phyloP scores from a whole-genome alignment of 2,113 vertebrate genomes.

The Brevimyrus niger region DNA sequence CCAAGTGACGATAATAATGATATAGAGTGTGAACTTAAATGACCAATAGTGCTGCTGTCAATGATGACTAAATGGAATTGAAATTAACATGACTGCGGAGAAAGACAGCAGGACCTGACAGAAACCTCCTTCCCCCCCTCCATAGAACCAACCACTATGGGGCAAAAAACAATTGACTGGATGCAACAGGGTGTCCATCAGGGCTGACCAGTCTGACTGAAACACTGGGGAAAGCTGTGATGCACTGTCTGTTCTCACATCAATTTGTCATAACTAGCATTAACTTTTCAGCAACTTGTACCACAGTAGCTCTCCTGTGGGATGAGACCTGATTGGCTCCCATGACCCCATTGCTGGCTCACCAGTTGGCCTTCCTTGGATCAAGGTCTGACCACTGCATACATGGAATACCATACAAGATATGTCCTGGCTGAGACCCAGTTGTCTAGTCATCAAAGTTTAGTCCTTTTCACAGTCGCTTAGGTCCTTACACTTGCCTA shows the following conservation, averaged over 20 bases:
- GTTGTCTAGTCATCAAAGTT: neutral
- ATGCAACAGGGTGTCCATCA: neutral
- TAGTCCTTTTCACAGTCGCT: neutral
- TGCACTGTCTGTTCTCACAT: neutral
- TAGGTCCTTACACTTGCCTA: neutral
- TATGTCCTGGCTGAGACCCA: neutral
- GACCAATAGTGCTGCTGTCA: neutral
- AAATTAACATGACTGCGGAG: neutral
- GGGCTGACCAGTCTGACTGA: neutral
- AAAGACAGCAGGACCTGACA: neutral
- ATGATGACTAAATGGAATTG: neutral
- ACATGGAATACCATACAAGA: neutral
- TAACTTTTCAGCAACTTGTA: neutral
- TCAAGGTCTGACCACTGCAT: neutral
- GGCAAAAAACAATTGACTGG: neutral
- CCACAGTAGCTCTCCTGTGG: neutral
- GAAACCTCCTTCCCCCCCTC: neutral
- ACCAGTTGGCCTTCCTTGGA: neutral
- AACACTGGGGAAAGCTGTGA: neutral
- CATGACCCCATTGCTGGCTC: too few relatives aligned
- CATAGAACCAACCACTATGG: neutral
- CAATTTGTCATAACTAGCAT: neutral
- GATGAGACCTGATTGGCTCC: neutral
- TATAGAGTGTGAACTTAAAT: neutral
- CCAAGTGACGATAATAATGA: neutral